Evolutionary conservation across 2,113 vertebrate genomes (phyloP).

Genomic region (Zosterops pallidus): DNA sequence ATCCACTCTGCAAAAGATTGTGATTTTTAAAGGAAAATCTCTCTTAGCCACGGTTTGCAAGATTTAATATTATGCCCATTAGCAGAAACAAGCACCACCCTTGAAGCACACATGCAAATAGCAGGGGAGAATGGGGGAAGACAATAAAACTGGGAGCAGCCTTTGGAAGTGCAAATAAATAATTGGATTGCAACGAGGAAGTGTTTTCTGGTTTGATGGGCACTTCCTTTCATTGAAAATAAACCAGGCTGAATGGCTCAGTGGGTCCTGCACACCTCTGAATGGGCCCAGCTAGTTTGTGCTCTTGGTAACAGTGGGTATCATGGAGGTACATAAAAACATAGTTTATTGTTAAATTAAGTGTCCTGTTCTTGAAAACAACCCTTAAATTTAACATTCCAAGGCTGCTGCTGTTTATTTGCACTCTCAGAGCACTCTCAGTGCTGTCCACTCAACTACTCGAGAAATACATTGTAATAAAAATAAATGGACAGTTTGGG

Average conservation of each 20-base stretch:
- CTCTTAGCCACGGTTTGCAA: neutral
- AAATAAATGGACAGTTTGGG: conserved; percentile 66
- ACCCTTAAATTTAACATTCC: conserved; percentile 67
- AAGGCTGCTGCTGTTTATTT: conserved; percentile 64
- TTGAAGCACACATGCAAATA: conserved; percentile 4
- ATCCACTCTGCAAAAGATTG: neutral
- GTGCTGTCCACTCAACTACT: conserved; percentile 59
- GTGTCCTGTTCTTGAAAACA: conserved; percentile 65
- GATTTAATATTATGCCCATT: conserved; percentile 9
- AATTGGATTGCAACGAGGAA: conserved; percentile 19
- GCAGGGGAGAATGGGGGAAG: neutral
- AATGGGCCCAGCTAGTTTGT: conserved; percentile 3
- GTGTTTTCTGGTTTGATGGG: conserved; percentile 42
- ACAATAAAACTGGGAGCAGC: conserved; percentile 19
- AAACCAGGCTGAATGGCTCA: conserved; percentile 28
- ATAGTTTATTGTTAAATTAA: conserved; percentile 66
- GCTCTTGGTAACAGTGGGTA: neutral
- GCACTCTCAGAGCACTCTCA: conserved; percentile 44
- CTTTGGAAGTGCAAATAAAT: conserved; percentile 36
- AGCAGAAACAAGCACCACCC: neutral
- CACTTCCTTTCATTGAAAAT: conserved; percentile 34
- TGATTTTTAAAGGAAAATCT: neutral
- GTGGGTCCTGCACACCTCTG: neutral
- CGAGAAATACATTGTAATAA: conserved; percentile 59
- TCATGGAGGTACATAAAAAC: conserved; percentile 53